Evolutionary conservation across 2,113 vertebrate genomes (phyloP).

Genomic region (Meriones unguiculatus): DNA sequence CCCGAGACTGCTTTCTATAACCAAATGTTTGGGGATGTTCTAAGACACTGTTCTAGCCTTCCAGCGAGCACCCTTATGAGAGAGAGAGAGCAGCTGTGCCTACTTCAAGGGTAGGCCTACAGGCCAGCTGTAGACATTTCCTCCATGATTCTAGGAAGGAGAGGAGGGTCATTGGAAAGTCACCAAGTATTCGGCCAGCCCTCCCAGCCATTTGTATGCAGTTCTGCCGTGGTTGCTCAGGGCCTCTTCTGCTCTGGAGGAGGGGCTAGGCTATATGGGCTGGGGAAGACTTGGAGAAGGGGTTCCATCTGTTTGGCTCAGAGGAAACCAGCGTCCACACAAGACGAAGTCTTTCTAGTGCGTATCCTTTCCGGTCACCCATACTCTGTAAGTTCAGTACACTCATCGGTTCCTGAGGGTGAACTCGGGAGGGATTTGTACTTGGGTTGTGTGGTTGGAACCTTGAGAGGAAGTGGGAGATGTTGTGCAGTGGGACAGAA

Average conservation of each 20-base stretch:
- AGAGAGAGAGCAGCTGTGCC: not conserved
- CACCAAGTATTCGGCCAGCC: not conserved
- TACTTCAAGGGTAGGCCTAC: not conserved
- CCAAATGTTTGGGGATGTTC: not conserved
- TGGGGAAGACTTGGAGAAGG: no score
- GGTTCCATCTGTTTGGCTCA: not conserved
- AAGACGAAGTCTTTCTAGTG: not conserved
- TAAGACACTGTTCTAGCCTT: not conserved
- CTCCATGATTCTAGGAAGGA: not conserved
- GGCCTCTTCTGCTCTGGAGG: not conserved
- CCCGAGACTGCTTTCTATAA: not conserved
- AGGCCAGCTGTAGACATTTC: not conserved
- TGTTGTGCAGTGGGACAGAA: not conserved
- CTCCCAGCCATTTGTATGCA: not conserved
- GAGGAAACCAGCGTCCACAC: not conserved
- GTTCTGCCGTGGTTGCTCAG: not conserved
- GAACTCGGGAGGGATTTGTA: not conserved
- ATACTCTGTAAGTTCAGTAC: no score
- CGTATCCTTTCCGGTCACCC: not conserved
- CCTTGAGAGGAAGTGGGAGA: not conserved
- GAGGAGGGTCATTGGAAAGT: not conserved
- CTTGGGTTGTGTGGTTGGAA: not conserved
- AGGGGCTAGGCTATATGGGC: not conserved
- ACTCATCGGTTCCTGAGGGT: not conserved
- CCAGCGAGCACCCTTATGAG: no score